Evolutionary conservation across 2,888 invertebrate genomes (phyloP).

Genomic region (Dolichopus griseipennis): DNA sequence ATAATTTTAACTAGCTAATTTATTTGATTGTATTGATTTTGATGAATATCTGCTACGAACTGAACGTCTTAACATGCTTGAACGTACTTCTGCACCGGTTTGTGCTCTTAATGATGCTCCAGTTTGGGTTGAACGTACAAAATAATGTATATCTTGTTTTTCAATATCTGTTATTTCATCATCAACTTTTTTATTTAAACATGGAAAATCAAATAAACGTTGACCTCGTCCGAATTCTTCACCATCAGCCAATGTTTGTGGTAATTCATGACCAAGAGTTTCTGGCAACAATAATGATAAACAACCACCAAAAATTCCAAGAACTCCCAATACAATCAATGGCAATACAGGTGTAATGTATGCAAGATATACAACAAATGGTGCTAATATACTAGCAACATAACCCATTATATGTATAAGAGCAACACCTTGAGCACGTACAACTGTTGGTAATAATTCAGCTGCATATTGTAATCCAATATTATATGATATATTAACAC

Average conservation of each 20-base stretch:
- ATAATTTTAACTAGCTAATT: not conserved
- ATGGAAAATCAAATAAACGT: constrained; percentile 73
- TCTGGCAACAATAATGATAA: constrained; percentile 75
- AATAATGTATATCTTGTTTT: constrained; percentile 28
- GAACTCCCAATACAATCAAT: constrained; percentile 63
- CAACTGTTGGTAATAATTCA: constrained; percentile 77
- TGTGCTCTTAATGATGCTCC: constrained; percentile 50
- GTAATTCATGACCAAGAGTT: constrained; percentile 75
- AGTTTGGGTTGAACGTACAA: constrained; percentile 38
- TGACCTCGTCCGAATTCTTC: constrained; percentile 76
- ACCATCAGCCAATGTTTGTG: constrained; percentile 77
- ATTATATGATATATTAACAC: constrained; percentile 82
- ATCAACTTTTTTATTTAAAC: constrained; percentile 53
- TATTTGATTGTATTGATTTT: constrained; percentile 28
- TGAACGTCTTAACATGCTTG: constrained; percentile 51
- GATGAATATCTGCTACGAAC: constrained; percentile 46
- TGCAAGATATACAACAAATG: constrained; percentile 75
- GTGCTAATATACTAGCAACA: constrained; percentile 71
- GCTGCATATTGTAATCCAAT: constrained; percentile 85
- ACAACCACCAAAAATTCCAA: constrained; percentile 66
- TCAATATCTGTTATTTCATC: constrained; percentile 24
- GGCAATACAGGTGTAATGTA: constrained; percentile 64
- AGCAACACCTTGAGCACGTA: constrained; percentile 78
- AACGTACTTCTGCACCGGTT: constrained; percentile 55
- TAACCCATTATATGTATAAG: constrained; percentile 83